Conservation (phyloP, 2,888 invertebrate species). For the Leucophenga maculata region DNA sequence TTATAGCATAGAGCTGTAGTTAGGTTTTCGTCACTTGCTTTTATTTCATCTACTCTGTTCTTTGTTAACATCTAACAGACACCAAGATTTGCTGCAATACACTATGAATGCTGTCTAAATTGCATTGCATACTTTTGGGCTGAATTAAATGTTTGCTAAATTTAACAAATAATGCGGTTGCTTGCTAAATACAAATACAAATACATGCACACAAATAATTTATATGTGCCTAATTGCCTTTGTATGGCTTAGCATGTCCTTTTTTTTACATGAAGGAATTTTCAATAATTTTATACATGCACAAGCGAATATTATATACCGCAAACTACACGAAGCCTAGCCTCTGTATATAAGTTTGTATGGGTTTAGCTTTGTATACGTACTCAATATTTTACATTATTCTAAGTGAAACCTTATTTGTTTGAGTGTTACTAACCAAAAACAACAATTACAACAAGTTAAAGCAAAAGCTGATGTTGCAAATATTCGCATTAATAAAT, state of each 20-base stretch:
- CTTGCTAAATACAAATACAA: background rate
- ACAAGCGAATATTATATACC: background rate
- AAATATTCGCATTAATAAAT: conserved; percentile 52
- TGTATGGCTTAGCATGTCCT: conserved; percentile 17
- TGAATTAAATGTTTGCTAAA: conserved; percentile 35
- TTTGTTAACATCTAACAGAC: no score
- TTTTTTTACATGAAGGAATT: conserved; percentile 41
- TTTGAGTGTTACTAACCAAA: conserved; percentile 32
- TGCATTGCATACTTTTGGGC: conserved; percentile 34
- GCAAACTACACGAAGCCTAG: background rate
- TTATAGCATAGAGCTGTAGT: no score
- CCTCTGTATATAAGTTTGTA: background rate
- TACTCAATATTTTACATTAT: conserved; percentile 24
- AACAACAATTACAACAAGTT: background rate
- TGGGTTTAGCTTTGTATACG: background rate
- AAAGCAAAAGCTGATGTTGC: conserved; percentile 50
- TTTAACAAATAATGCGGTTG: conserved; percentile 36
- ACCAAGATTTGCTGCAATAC: no score
- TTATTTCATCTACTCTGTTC: no score
- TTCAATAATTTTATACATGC: conserved; percentile 36
- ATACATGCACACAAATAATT: background rate
- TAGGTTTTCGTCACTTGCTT: no score
- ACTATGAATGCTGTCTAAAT: conserved; percentile 46
- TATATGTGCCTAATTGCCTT: background rate
- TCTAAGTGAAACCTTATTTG: conserved; percentile 57